phyloP scores from a whole-genome alignment of 2,113 vertebrate species.

The Callospermophilus lateralis region DNA sequence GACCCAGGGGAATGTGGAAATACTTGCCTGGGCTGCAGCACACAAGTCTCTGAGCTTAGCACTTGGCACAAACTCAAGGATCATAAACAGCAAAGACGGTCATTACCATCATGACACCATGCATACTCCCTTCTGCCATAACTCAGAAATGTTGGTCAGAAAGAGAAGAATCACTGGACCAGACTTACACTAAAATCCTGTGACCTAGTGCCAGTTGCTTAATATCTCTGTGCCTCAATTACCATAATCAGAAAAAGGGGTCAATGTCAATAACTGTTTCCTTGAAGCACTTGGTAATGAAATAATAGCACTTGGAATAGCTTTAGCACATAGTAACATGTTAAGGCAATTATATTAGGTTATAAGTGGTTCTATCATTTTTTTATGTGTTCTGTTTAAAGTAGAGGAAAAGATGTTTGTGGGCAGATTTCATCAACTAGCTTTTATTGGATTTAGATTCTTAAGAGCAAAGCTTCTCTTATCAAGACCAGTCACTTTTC shows the following conservation, averaged over 20 bases:
- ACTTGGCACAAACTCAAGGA: neutral
- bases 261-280: neutral
- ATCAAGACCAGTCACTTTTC: neutral
- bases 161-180: neutral
- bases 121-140: rapidly evolving
- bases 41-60: neutral
- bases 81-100: rapidly evolving
- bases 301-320: neutral
- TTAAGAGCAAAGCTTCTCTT: neutral
- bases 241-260: neutral
- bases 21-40: neutral
- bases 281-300: rapidly evolving
- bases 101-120: rapidly evolving
- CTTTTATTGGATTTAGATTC: neutral
- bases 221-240: slow-evolving; percentile 13
- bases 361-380: neutral
- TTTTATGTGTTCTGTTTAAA: neutral
- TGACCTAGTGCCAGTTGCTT: neutral
- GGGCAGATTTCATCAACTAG: neutral
- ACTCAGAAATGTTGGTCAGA: neutral
- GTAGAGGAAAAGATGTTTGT: neutral
- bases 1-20: neutral
- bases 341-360: neutral
- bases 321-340: too few relatives aligned
- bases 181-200: neutral